Evolutionary conservation across 2,797 vertebrate species (phyloP), one percentile per base, ranked within the genome.

Genomic region (Cirrhinus molitorella): DNA sequence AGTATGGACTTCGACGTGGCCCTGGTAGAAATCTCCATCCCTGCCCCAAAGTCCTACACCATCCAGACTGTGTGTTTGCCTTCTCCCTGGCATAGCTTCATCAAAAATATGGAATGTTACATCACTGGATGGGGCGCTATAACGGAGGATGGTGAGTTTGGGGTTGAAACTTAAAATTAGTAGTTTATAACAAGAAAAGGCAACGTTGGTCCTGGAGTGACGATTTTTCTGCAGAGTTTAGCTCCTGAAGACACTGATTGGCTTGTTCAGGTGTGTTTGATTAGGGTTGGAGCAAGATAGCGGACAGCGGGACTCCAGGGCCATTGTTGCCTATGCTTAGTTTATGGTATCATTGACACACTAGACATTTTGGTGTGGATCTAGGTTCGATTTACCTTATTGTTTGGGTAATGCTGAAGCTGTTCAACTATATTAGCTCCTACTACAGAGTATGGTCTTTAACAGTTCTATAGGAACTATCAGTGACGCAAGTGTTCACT

Each of bases 61-160:
- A 94, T 99, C 92, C 96, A 92, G 91, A 93, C 96, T 0, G 94
- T 96, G 75, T 99, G 98, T 86, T 95, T 99, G 25, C 98, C 98
- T 0, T 96, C 96, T 6, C 90, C 91, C 0, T 92, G 92, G 4
- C 96, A 97, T 65, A 34, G 80, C 89, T 96, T 98, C 87, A 85
- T 86, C 0, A 93, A 94, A 47, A 94, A 92, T 2, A 87, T 94
- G 0, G 96, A 94, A 88, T 99, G 98, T 86, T 96, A 96, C 93
- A 97, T 99, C 90, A 94, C 95, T 3, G 98, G 98, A 80, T 99
- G 98, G 98, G 98, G 98, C 3, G 97, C 97, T 11, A 93, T 96
- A 3, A 95, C 94, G 59, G 97, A 98, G 90, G 97, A 97, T 92
- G 98, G 98, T 99, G 81, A 92, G 80, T 65, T 66, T 55, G n/a